A percentile compares a stretch with the other conserved stretches of the same genome.
Evolutionary conservation across 2,113 vertebrate species (phyloP).

Genomic region (Grammomys surdaster): DNA sequence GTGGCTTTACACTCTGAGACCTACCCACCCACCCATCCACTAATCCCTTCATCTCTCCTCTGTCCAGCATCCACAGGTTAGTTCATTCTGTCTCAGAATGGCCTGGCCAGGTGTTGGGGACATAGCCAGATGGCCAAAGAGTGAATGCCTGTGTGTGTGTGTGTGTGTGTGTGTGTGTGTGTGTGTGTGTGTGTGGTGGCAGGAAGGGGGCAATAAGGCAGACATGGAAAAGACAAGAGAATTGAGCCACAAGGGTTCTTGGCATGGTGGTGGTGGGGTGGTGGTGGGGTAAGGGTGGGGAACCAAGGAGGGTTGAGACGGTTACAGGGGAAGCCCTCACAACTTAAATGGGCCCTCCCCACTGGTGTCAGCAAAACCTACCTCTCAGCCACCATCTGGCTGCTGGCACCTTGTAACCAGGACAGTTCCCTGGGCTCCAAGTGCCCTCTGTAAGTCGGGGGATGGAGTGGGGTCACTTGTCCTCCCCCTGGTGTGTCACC

Average conservation of each 20-base stretch:
- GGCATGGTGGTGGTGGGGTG: neutral
- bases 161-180: no score
- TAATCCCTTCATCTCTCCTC: neutral
- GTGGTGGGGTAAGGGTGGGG: no score
- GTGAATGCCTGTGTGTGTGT: no score
- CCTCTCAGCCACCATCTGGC: neutral
- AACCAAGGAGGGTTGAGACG: neutral
- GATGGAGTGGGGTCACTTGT: no score
- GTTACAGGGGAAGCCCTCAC: neutral
- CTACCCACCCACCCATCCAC: neutral
- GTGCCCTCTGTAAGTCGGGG: neutral
- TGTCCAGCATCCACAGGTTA: rapidly evolving
- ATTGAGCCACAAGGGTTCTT: neutral
- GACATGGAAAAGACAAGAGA: no score
- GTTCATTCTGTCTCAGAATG: neutral
- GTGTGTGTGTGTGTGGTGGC: no score
- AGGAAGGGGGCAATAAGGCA: neutral
- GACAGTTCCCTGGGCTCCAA: neutral
- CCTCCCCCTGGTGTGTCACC: neutral
- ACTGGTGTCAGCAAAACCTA: neutral
- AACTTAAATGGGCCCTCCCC: neutral
- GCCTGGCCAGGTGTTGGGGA: neutral
- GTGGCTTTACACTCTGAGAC: neutral
- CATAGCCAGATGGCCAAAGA: no score
- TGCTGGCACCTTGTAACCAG: neutral